These are phyloP conservation scores for Pseudomyrmex gracilis DNA, from an alignment of 1,140 invertebrate species.

Conservation along the genomic window DNA sequence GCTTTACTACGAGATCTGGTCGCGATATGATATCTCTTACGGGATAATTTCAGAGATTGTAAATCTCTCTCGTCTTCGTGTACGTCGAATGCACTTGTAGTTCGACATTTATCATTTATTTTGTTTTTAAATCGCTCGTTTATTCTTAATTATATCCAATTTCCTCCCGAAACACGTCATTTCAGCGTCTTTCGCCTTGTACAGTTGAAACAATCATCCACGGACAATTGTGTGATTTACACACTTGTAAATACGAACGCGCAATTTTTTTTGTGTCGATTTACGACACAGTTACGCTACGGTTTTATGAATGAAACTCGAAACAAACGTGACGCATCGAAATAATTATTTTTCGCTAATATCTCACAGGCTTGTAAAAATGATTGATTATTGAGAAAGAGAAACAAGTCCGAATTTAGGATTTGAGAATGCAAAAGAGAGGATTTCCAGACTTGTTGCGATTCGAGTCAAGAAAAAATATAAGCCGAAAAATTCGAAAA, in stretches of 20 bases:
- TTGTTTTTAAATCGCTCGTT: slow-evolving; percentile 14
- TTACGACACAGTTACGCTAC: neutral
- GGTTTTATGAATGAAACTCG: slow-evolving; percentile 25
- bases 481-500: neutral
- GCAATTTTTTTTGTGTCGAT: neutral
- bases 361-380: neutral
- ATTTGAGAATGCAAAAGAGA: neutral
- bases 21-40: slow-evolving; percentile 11
- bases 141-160: slow-evolving; percentile 8
- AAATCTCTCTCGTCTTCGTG: neutral
- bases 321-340: neutral
- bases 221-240: slow-evolving; percentile 4
- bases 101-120: neutral
- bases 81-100: neutral
- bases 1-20: slow-evolving; percentile 27
- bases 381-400: neutral
- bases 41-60: slow-evolving; percentile 25
- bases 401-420: neutral
- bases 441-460: too few relatives aligned
- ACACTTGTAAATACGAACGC: neutral
- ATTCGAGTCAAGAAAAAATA: too few relatives aligned
- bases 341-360: neutral
- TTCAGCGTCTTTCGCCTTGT: neutral
- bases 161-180: neutral
- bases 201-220: neutral